Conservation (phyloP, 2,113 vertebrate species). For the Ahaetulla prasina region DNA sequence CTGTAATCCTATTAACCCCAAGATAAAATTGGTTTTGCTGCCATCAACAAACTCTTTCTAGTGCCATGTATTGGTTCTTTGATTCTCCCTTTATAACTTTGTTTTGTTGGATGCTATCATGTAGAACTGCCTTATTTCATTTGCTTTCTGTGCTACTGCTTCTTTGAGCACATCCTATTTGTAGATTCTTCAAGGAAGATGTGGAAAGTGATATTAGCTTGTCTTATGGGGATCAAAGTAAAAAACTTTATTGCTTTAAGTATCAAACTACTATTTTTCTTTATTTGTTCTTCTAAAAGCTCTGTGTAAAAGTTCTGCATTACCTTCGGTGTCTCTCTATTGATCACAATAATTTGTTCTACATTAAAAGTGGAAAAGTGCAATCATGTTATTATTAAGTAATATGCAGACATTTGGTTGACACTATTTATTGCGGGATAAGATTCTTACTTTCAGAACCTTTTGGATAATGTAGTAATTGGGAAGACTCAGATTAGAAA, state of each 20-base stretch:
- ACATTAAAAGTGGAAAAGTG: constrained; percentile 37
- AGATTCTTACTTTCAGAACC: constrained; percentile 23
- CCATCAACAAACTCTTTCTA: not conserved
- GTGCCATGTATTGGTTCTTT: not conserved
- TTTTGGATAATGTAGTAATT: constrained; percentile 39
- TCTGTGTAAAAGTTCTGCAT: constrained; percentile 24
- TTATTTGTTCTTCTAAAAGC: not conserved
- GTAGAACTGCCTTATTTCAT: not conserved
- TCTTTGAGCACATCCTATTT: constrained; percentile 29
- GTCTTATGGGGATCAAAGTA: constrained; percentile 30
- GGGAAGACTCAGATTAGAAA: constrained; percentile 21
- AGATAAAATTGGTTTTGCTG: not conserved
- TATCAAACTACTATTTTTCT: constrained; percentile 13
- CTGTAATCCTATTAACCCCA: not conserved
- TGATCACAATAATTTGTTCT: constrained; percentile 37
- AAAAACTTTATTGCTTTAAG: constrained; percentile 21
- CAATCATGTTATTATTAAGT: constrained; percentile 26
- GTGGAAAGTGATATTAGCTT: not conserved
- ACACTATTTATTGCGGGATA: constrained; percentile 24
- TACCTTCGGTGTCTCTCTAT: constrained; percentile 22
- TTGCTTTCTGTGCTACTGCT: constrained; percentile 1
- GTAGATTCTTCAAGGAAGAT: constrained; percentile 25
- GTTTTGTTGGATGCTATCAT: not conserved
- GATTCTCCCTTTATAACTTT: not conserved
- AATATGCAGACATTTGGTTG: constrained; percentile 42